phyloP scores from a whole-genome alignment of 1,140 invertebrate species.

The Leptopilina clavipes region DNA sequence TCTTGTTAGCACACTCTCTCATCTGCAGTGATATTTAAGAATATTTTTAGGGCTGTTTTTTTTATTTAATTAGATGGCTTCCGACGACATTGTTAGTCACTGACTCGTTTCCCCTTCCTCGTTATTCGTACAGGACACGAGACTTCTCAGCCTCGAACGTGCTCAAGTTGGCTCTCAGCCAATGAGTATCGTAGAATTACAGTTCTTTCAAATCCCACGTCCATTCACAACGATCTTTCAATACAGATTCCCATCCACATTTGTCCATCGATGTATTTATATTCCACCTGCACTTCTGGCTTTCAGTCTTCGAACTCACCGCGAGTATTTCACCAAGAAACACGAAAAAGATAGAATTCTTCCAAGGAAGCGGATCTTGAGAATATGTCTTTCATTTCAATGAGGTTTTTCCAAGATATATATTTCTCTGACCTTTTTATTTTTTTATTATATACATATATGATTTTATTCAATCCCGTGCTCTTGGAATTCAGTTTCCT shows the following conservation, averaged over 20 bases:
- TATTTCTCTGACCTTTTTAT: background rate
- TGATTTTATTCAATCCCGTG: background rate
- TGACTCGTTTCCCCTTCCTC: conserved; percentile 46
- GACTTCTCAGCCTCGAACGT: conserved; percentile 60
- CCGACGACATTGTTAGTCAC: conserved; percentile 70
- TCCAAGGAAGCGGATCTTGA: background rate
- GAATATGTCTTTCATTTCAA: conserved; percentile 1
- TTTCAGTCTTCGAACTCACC: background rate
- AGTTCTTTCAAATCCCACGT: conserved; percentile 53
- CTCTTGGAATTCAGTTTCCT: background rate
- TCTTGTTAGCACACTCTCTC: conserved; percentile 65
- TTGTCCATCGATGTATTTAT: conserved; percentile 42
- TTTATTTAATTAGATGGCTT: conserved; percentile 73
- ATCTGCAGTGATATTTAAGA: conserved; percentile 49
- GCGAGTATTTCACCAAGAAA: background rate
- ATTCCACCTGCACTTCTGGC: conserved; percentile 23
- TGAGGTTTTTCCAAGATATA: background rate
- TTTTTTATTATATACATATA: background rate
- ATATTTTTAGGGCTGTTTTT: conserved; percentile 67
- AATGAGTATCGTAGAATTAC: conserved; percentile 61
- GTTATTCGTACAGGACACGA: conserved; percentile 57
- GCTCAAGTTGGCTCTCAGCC: conserved; percentile 68
- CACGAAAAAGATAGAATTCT: background rate
- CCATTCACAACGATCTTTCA: conserved; percentile 35
- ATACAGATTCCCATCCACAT: background rate